Conservation (phyloP, 2,797 vertebrate species). For the Apodemus agrarius region DNA sequence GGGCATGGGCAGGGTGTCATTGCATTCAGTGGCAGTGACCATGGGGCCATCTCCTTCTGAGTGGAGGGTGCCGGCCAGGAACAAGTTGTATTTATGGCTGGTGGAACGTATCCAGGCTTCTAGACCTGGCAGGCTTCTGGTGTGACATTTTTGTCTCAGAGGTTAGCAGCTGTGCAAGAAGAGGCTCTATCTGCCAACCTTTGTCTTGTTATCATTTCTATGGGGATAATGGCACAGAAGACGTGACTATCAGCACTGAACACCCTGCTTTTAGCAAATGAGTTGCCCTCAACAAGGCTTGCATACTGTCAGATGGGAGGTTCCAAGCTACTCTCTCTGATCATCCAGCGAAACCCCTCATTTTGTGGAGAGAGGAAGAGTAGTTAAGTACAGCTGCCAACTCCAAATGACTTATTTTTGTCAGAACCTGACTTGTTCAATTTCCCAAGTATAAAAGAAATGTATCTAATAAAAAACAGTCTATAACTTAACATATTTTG, state of each 20-base stretch:
- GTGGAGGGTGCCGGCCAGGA: not conserved
- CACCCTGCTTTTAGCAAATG: not conserved
- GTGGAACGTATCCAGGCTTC: not conserved
- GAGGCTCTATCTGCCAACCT: slow-evolving; percentile 11
- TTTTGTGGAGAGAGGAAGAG: not conserved
- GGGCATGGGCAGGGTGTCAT: not conserved
- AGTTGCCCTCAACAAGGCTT: not conserved
- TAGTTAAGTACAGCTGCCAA: not conserved
- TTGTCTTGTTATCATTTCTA: not conserved
- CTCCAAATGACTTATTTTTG: not conserved
- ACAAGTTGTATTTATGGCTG: not conserved
- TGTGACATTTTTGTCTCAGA: not conserved
- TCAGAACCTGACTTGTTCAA: not conserved
- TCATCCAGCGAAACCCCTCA: not conserved
- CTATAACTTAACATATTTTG: not conserved
- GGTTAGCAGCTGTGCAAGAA: slow-evolving; percentile 38
- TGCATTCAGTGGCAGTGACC: not conserved
- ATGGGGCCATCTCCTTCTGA: not conserved
- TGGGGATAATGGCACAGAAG: not conserved
- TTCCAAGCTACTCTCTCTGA: not conserved
- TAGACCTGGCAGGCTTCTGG: not conserved
- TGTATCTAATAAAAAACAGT: not conserved
- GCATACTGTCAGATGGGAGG: not conserved
- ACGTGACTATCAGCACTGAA: not conserved
- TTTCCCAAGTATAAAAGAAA: not conserved